Evolutionary conservation across 2,888 invertebrate genomes (phyloP), one percentile per base, ranked within the genome.

Genomic region (Cerastis rubricosa): DNA sequence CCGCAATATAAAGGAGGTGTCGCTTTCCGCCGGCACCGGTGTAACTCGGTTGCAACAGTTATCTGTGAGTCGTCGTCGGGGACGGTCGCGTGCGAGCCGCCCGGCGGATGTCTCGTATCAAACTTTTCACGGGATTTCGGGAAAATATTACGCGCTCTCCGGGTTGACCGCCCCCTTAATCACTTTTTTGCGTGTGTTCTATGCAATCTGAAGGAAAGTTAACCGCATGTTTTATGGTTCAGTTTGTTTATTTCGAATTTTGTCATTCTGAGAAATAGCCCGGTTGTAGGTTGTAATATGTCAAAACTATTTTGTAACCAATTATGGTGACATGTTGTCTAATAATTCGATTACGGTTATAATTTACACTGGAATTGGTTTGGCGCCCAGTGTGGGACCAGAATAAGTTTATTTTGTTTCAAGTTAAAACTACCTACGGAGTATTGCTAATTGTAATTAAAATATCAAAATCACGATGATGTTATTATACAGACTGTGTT

Each of bases 121-220:
- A 96, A 96, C 96, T 96, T 96, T 96, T 96, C 93, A 93, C 96
- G 96, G 93, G 88, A 92, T 92, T 92, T 93, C 93, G 92, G 90
- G 90, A 93, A 94, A 92, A 92, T 92, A 94, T 91, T 92, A 89
- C 85, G 89, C 87, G 88, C 86, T 91, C 91, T 89, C 84, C 85
- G 91, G 93, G 91, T 92, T 92, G 90, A 91, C 88, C 91, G 90
- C 86, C 90, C 90, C 88, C 92, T 91, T 95, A 95, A 96, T 95
- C 93, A 93, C 95, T 94, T 91, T 91, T 92, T 96, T 92, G 95
- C 95, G 95, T 96, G 95, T 92, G 92, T 91, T 92, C 88, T 93
- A 93, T 93, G 93, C 93, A 94, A 92, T 94, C 91, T 91, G 83
- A 88, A 89, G 84, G 88, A 90, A 87, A 89, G 89, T 91, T 91